phyloP scores from a whole-genome alignment of 1,140 invertebrate genomes.

The Trichonephila inaurata region DNA sequence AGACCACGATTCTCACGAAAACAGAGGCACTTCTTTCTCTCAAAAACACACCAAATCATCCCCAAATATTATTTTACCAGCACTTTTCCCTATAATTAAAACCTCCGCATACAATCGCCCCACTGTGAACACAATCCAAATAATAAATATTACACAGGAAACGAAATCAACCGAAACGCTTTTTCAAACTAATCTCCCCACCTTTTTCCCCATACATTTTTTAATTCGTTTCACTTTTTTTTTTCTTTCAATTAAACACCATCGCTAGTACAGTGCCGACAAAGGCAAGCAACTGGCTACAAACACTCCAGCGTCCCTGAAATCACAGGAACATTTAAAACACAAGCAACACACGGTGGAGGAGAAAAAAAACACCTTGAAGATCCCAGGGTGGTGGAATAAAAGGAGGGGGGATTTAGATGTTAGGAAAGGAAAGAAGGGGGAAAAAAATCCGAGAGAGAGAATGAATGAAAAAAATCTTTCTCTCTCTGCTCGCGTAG shows the following conservation, averaged over 20 bases:
- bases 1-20: background rate
- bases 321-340: slow-evolving; percentile 56
- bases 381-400: background rate
- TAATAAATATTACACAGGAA: slow-evolving; percentile 31
- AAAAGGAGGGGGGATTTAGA: background rate
- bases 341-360: background rate
- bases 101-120: background rate
- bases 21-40: background rate
- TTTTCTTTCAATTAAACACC: slow-evolving; percentile 35
- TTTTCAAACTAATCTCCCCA: too few species aligned
- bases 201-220: too few species aligned
- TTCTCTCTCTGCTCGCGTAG: slow-evolving; percentile 52
- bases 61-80: background rate
- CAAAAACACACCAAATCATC: background rate
- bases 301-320: slow-evolving; percentile 28
- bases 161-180: slow-evolving; percentile 7
- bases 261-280: background rate
- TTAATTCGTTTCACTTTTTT: too few species aligned
- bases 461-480: slow-evolving; percentile 29
- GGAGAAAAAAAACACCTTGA: slow-evolving; percentile 46
- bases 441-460: background rate
- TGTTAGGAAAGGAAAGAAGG: background rate
- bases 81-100: slow-evolving; percentile 5
- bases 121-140: background rate
- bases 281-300: slow-evolving; percentile 8